Evolutionary conservation across 2,888 invertebrate genomes (phyloP), one percentile per base, ranked within the genome.

Genomic region (Gibbula magus): DNA sequence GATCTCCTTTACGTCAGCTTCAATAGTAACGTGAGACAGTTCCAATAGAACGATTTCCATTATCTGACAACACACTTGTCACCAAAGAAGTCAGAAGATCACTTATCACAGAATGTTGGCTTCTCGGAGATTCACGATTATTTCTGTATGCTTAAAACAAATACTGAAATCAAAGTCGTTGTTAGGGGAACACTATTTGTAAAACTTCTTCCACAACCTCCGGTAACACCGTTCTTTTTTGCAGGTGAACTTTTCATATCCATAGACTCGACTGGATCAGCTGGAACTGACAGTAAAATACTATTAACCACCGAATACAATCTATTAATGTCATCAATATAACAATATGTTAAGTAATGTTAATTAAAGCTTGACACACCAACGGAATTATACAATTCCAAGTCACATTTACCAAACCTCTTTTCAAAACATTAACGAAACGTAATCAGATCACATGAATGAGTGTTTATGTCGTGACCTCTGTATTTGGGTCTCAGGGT

Each of bases 191-290:
- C 20, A 20, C 56, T 22, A 22, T 25, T 56, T 22, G 20, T n/a
- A 56, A 56, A 56, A 20, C 20, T 56, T 22, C 22, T 56, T 10
- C 25, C 22, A 56, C 20, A 70, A 18, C 70, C 29, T 20, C 70
- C 39, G 18, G 32, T 35, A 35, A 70, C 70, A 39, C 10, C 32
- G 16, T 70, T 32, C n/a, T 70, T 70, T 35, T 70, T 32, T 29
- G 29, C 20, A n/a, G 70, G 70, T 18, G 70, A 70, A 70, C 70
- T 70, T 70, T 70, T 70, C 70, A 70, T 70, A 39, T 70, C 70
- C 70, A 70, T 70, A 13, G 70, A 70, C 35, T 70, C 70, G 18
- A 70, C 70, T 16, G 70, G 70, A 39, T 70, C 70, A 10, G 70
- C 32, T n/a, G 70, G 70, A 35, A 35, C 70, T 70, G 70, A 32